Percentiles rank a stretch among this genome's conserved stretches.
phyloP scores from a whole-genome alignment of 2,797 vertebrate genomes.

The Kryptopterus vitreolus region DNA sequence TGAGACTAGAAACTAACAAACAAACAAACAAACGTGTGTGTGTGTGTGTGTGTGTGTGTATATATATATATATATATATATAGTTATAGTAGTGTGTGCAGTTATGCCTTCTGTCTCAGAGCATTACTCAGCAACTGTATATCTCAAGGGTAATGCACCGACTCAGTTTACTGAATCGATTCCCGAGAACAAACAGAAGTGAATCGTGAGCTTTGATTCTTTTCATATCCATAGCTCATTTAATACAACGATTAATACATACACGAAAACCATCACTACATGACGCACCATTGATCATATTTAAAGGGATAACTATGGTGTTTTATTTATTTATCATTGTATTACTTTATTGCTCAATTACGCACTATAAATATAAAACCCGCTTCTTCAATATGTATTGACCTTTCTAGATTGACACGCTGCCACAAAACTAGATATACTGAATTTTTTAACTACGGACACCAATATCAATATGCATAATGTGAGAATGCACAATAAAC shows the following conservation, averaged over 20 bases:
- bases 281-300: neutral
- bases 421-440: neutral
- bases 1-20: too few species aligned
- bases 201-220: neutral
- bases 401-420: neutral
- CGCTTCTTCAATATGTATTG: neutral
- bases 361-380: too few species aligned
- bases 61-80: too few species aligned
- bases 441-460: neutral
- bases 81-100: neutral
- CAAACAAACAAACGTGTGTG: too few species aligned
- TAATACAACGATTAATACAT: neutral
- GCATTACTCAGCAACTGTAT: constrained; percentile 35
- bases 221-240: neutral
- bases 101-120: constrained; percentile 5
- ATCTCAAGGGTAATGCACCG: neutral
- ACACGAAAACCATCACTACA: neutral
- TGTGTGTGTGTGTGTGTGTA: too few species aligned
- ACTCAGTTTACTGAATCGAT: constrained; percentile 12
- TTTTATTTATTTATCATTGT: too few species aligned
- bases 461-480: neutral
- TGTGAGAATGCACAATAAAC: neutral
- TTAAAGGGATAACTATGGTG: neutral
- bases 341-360: too few species aligned
- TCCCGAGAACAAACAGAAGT: neutral